Percentiles rank a stretch among this genome's conserved stretches.
phyloP scores from a whole-genome alignment of 2,113 vertebrate species.

The Etheostoma cragini region DNA sequence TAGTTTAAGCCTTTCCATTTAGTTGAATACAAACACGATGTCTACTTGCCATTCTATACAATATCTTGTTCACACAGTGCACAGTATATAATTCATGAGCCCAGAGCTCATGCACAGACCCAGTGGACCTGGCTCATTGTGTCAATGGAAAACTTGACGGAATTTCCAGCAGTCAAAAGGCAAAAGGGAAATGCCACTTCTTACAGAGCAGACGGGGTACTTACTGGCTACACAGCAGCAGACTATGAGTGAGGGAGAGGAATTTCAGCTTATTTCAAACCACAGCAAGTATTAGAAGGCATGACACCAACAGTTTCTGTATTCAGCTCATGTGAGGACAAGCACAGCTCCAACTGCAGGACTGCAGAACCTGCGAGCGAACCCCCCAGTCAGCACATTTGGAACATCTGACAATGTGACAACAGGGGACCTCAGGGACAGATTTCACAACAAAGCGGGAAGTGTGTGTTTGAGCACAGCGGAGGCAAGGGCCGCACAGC shows the following conservation, averaged over 20 bases:
- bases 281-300: conserved; percentile 15
- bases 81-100: conserved; percentile 41
- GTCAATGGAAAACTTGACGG: conserved; percentile 65
- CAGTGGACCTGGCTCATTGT: conserved; percentile 40
- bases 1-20: neutral
- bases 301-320: conserved; percentile 28
- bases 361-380: conserved; percentile 17
- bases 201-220: conserved; percentile 32
- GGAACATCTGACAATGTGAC: conserved; percentile 52
- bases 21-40: neutral
- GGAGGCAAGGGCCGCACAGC: conserved; percentile 8
- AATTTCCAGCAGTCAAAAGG: conserved; percentile 54
- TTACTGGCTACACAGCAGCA: conserved; percentile 39
- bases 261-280: conserved; percentile 54
- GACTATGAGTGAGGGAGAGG: conserved; percentile 34
- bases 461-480: conserved; percentile 23
- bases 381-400: conserved; percentile 52
- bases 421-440: conserved; percentile 37
- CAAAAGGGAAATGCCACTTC: conserved; percentile 55
- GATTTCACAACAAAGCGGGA: conserved; percentile 18
- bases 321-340: conserved; percentile 34
- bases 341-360: conserved; percentile 8
- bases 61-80: conserved; percentile 22
- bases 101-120: conserved; percentile 23
- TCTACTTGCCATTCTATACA: neutral